These are phyloP conservation scores for Amphiduros pacificus DNA, from an alignment of 2,888 invertebrate species.

Conservation along the genomic window DNA sequence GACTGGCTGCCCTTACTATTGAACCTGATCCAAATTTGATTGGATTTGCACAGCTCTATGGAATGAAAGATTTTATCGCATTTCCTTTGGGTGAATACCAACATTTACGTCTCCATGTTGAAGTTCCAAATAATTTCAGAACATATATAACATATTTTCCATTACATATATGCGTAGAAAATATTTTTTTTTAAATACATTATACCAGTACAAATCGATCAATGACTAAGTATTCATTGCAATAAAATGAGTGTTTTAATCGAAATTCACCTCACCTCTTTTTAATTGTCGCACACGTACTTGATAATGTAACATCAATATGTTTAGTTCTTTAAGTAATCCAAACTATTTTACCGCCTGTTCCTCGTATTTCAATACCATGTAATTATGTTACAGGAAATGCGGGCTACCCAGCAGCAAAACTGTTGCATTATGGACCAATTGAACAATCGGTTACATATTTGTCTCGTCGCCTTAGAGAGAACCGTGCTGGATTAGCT, in stretches of 20 bases:
- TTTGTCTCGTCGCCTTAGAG: conserved; percentile 27
- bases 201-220: no score
- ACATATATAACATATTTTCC: no score
- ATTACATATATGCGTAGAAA: no score
- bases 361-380: neutral
- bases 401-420: conserved; percentile 23
- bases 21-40: conserved; percentile 37
- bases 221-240: no score
- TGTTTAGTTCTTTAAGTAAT: neutral
- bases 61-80: conserved; percentile 63
- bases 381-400: conserved; percentile 18
- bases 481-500: conserved; percentile 28
- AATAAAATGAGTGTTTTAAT: no score
- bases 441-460: conserved; percentile 32
- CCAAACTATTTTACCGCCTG: neutral
- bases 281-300: no score
- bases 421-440: conserved; percentile 32
- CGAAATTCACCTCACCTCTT: no score
- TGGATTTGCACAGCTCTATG: conserved; percentile 62
- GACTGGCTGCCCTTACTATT: conserved; percentile 47
- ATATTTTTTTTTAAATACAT: no score
- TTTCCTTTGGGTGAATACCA: conserved; percentile 57
- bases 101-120: no score
- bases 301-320: neutral
- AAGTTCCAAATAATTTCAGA: no score